Percentiles rank a stretch among this genome's conserved stretches.
Conservation (phyloP, 2,888 invertebrate species). For the Volucella inflata region DNA sequence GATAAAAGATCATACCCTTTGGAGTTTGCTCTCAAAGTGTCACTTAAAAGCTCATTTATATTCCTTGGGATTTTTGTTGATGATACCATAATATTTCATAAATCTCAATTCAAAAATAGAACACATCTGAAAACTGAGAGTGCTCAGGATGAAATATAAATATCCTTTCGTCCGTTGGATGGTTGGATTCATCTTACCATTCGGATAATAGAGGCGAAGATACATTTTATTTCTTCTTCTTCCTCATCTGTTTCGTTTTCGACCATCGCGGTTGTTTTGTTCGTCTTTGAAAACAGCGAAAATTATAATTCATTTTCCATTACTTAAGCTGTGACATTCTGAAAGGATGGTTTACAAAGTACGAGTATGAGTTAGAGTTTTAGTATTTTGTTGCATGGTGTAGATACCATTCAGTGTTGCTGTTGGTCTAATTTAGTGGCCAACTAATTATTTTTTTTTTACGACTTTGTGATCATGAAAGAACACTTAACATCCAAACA, state of each 20-base stretch:
- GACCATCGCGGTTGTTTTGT: neutral
- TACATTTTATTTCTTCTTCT: constrained; percentile 14
- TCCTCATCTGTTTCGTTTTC: neutral
- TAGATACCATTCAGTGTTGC: too few relatives aligned
- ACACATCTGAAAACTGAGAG: constrained; percentile 10
- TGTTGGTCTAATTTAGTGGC: too few relatives aligned
- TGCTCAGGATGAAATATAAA: neutral
- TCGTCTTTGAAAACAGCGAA: constrained; percentile 9
- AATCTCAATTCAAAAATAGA: constrained; percentile 64
- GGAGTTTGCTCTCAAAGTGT: neutral
- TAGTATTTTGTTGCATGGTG: too few relatives aligned
- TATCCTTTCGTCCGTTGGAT: too few relatives aligned
- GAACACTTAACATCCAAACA: too few relatives aligned
- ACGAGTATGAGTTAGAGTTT: too few relatives aligned
- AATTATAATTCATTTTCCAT: constrained; percentile 66
- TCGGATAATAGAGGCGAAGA: constrained; percentile 36
- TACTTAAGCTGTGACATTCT: constrained; percentile 59
- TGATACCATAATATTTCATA: constrained; percentile 37
- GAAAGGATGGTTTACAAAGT: constrained; percentile 15
- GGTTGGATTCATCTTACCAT: neutral
- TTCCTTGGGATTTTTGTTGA: constrained; percentile 12
- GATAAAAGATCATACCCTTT: constrained; percentile 19
- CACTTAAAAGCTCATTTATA: constrained; percentile 44
- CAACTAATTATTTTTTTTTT: too few relatives aligned
- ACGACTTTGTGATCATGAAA: too few relatives aligned